phyloP scores from a whole-genome alignment of 2,888 invertebrate genomes.

The Entomobrya multifasciata region DNA sequence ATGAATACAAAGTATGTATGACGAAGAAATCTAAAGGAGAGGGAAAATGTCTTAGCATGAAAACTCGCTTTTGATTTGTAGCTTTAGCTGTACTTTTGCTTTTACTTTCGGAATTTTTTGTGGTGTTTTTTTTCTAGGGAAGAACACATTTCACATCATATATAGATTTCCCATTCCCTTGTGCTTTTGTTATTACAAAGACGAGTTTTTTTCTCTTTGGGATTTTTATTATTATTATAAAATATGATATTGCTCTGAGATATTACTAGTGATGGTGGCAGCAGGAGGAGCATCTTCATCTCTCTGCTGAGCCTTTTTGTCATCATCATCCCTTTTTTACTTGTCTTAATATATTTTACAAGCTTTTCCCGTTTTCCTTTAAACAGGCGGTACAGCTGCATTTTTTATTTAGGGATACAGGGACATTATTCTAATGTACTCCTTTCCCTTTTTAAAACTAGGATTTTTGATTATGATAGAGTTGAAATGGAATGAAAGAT shows the following conservation, averaged over 20 bases:
- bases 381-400: not conserved
- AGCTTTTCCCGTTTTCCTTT: not conserved
- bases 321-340: not conserved
- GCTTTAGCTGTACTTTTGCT: not conserved
- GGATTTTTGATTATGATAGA: too few species aligned
- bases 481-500: too few species aligned
- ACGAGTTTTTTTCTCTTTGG: too few species aligned
- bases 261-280: not conserved
- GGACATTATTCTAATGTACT: not conserved
- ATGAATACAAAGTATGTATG: constrained; percentile 23
- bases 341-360: not conserved
- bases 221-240: not conserved
- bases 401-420: not conserved
- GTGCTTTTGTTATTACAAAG: constrained; percentile 23
- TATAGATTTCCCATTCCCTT: not conserved
- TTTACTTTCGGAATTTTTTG: not conserved
- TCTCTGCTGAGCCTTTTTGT: constrained; percentile 1
- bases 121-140: not conserved
- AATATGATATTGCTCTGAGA: constrained; percentile 11
- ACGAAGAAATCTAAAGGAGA: not conserved
- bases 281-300: not conserved
- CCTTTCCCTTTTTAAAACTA: not conserved
- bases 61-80: constrained; percentile 38
- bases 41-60: constrained; percentile 29
- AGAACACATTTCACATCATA: not conserved